phyloP scores from a whole-genome alignment of 2,888 invertebrate species.

The Cheiracanthium punctorium region DNA sequence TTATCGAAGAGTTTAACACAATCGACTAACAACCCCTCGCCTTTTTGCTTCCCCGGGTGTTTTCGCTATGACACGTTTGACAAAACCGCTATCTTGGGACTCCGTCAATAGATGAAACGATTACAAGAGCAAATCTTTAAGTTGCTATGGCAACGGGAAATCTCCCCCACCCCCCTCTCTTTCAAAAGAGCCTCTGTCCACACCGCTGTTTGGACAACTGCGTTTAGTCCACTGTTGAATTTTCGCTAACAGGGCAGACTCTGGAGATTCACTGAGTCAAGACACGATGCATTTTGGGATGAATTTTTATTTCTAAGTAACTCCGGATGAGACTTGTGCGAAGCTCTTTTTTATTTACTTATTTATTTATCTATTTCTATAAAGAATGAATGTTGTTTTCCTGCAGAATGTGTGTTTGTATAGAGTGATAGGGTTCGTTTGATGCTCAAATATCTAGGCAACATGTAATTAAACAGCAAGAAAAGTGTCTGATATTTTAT shows the following conservation, averaged over 20 bases:
- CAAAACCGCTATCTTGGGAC: constrained; percentile 12
- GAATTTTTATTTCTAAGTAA: background rate
- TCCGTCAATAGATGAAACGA: constrained; percentile 17
- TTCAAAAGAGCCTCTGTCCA: constrained; percentile 33
- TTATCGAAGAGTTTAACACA: background rate
- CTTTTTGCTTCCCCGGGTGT: background rate
- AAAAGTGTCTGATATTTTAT: too few species aligned
- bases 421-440: too few species aligned
- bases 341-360: too few species aligned
- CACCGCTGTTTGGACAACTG: constrained; percentile 58
- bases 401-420: too few species aligned
- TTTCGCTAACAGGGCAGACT: background rate
- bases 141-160: constrained; percentile 52
- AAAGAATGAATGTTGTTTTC: too few species aligned
- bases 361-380: too few species aligned
- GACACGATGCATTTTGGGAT: background rate
- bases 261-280: constrained; percentile 6
- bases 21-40: background rate
- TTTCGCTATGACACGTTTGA: constrained; percentile 4
- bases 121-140: constrained; percentile 8
- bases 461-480: too few species aligned
- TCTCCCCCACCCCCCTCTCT: constrained; percentile 26
- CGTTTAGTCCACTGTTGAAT: constrained; percentile 10
- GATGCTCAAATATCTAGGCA: too few species aligned
- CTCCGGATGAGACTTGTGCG: background rate